Evolutionary conservation across 2,797 vertebrate species (phyloP), one percentile per base, ranked within the genome.

Genomic region (Thaleichthys pacificus): DNA sequence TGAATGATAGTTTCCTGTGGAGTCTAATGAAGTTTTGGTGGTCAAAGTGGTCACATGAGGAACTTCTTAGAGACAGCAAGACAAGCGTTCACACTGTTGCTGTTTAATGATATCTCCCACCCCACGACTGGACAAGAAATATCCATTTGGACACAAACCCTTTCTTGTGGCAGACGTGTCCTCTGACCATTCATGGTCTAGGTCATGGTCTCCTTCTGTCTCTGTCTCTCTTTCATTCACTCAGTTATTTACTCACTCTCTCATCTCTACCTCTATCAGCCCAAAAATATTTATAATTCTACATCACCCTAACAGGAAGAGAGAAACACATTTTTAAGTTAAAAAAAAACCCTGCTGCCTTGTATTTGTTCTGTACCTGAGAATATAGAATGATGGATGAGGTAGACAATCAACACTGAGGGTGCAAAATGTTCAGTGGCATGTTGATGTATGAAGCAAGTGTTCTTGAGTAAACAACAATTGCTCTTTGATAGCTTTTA

Each of bases 381-480:
- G 42, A 47, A 47, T 47, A 47, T 11, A n/a, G 51, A 56, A 61
- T 61, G 58, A 61, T 61, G 58, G 24, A 61, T 6, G 58, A 61
- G 58, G 24, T 22, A 61, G 22, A 61, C 22, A 24, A 61, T 26
- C 21, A 28, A 61, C 58, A 14, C 58, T 12, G 58, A 61, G 12
- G 21, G 5, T 14, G 22, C 7, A 61, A 22, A 22, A 61, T 24
- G 12, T 24, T 22, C 21, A 3, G 58, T 24, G 58, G 22, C 58
- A 26, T 61, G 24, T 61, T 61, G 58, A 61, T 61, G 24, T 12
- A 61, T 61, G 21, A 61, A 61, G 6, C 22, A n/a, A 58, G 19
- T 19, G 5, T 58, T n/a, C 5, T 61, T 28, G 19, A 56, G 19
- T 56, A 56, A 56, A 56, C 51, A 17, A 56, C 22, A 11, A 26